These are phyloP conservation scores for Tauraco hartlaubi DNA, from an alignment of 2,797 vertebrate species.

Conservation along the genomic window DNA sequence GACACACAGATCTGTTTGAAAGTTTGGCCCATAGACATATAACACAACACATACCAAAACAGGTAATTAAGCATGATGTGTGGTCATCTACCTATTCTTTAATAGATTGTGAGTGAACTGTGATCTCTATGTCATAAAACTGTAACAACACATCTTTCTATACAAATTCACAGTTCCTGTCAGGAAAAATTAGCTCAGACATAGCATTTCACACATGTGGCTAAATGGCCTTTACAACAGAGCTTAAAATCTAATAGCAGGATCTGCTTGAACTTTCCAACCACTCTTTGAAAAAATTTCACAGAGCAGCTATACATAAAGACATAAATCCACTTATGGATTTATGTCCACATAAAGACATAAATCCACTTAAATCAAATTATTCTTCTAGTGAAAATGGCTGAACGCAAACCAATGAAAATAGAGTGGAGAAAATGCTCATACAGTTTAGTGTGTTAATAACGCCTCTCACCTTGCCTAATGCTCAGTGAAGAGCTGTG, in stretches of 20 bases:
- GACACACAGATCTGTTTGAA: background rate
- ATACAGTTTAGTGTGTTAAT: background rate
- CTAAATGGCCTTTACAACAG: background rate
- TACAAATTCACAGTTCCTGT: background rate
- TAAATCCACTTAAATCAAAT: background rate
- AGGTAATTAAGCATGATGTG: background rate
- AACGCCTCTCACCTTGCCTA: background rate
- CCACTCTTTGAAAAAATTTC: background rate
- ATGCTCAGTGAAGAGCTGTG: background rate
- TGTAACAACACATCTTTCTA: background rate
- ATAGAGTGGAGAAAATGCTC: background rate
- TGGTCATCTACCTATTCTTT: background rate
- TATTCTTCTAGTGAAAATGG: background rate
- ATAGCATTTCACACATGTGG: background rate
- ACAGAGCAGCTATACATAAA: background rate
- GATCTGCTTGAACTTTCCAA: background rate
- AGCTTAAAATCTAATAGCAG: background rate
- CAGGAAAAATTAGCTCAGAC: background rate
- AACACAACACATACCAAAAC: background rate
- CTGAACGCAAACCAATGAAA: background rate
- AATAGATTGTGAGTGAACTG: background rate
- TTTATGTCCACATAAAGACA: background rate
- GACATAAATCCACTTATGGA: background rate
- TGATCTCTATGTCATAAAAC: accelerated
- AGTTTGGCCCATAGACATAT: background rate